A percentile compares a stretch with the other conserved stretches of the same genome.
Evolutionary conservation across 2,113 vertebrate species (phyloP).

Genomic region (Xyrauchen texanus): DNA sequence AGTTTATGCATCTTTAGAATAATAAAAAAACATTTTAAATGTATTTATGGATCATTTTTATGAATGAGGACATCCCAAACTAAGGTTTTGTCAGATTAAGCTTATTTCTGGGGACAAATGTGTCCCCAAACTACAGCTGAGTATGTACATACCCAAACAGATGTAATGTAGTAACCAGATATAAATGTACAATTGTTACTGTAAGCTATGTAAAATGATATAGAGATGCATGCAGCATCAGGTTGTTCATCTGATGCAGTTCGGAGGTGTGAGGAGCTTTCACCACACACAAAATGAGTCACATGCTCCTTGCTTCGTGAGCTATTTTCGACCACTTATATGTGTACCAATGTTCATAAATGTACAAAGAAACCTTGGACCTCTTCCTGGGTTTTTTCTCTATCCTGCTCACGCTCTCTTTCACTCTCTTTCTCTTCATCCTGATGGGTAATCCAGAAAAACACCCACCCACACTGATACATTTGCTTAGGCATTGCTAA

Average conservation of each 20-base stretch:
- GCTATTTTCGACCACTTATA: constrained; percentile 50
- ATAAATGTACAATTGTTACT: neutral
- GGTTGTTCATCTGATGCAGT: constrained; percentile 45
- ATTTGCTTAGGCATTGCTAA: constrained; percentile 47
- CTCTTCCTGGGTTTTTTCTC: constrained; percentile 35
- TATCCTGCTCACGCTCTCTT: constrained; percentile 21
- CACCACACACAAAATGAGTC: constrained; percentile 51
- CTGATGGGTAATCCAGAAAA: constrained; percentile 46
- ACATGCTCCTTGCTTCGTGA: constrained; percentile 40
- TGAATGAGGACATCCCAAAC: too few relatives aligned
- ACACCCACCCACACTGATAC: constrained; percentile 50
- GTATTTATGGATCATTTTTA: too few relatives aligned
- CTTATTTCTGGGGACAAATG: too few relatives aligned
- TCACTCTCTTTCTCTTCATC: constrained; percentile 32
- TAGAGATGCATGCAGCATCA: constrained; percentile 31
- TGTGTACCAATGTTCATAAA: constrained; percentile 44
- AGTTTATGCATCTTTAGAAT: too few relatives aligned
- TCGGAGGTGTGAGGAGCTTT: constrained; percentile 52
- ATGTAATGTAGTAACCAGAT: neutral
- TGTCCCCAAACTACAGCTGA: too few relatives aligned
- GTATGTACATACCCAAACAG: too few relatives aligned
- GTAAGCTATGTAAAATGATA: constrained; percentile 9
- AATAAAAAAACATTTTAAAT: too few relatives aligned
- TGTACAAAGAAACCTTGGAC: constrained; percentile 43
- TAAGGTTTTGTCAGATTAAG: too few relatives aligned